Evolutionary conservation across 2,113 vertebrate species (phyloP).

Genomic region (Pandion haliaetus): DNA sequence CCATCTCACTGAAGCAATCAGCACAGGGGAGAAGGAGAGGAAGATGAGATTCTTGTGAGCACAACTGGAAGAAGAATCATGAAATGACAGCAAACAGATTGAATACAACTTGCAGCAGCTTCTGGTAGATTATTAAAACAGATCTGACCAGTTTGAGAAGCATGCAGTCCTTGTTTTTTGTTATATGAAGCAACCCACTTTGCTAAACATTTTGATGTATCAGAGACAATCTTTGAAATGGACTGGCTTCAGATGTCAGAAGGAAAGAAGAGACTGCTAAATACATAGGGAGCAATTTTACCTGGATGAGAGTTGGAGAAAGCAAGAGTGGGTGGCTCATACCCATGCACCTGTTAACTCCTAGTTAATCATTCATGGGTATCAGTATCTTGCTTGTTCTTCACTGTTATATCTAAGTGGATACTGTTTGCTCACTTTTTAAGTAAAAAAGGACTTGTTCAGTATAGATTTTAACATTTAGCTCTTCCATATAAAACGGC

Average conservation of each 20-base stretch:
- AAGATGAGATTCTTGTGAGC: neutral
- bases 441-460: neutral
- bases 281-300: neutral
- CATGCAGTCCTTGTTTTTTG: neutral
- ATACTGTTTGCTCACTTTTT: neutral
- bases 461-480: neutral
- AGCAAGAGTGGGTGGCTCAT: neutral
- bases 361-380: neutral
- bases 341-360: neutral
- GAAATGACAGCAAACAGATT: neutral
- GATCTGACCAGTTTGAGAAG: neutral
- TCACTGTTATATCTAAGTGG: neutral
- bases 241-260: neutral
- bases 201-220: neutral
- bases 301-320: neutral
- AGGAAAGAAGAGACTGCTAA: neutral
- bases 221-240: neutral
- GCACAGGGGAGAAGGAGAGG: fast-evolving
- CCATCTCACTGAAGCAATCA: neutral
- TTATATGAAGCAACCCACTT: neutral
- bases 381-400: neutral
- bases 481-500: neutral
- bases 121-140: neutral
- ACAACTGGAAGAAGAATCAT: neutral
- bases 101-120: neutral